phyloP scores from a whole-genome alignment of 2,888 invertebrate genomes.

The Cheilosia soror region DNA sequence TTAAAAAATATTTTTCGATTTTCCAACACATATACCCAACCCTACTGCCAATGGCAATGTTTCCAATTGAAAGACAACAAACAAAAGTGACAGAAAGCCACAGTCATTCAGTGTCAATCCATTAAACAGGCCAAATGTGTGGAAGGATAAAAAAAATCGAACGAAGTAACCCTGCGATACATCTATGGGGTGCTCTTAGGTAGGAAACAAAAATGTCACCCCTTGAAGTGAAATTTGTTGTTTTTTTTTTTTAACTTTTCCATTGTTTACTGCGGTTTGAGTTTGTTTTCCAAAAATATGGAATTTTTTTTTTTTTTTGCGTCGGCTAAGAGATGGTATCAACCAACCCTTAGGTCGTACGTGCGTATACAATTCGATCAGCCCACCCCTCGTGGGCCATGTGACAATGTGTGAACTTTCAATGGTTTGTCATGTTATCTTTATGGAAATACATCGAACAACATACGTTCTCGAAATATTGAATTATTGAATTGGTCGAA shows the following conservation, averaged over 20 bases:
- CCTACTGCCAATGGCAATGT: constrained; percentile 1
- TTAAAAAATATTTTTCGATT: constrained; percentile 57
- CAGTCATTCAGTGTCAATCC: constrained; percentile 73
- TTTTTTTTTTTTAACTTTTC: constrained; percentile 46
- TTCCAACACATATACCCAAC: neutral
- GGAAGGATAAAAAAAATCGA: constrained; percentile 46
- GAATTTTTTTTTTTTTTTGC: constrained; percentile 22
- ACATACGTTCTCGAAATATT: constrained; percentile 67
- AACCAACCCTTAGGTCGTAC: constrained; percentile 67
- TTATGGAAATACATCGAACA: constrained; percentile 63
- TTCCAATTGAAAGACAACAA: constrained; percentile 60
- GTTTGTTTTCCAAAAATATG: constrained; percentile 73
- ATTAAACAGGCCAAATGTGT: constrained; percentile 70
- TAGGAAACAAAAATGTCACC: constrained; percentile 66
- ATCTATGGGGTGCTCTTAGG: constrained; percentile 17
- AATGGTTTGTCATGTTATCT: constrained; percentile 69
- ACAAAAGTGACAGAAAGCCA: constrained; percentile 49
- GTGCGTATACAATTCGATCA: constrained; percentile 74
- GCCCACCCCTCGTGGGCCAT: constrained; percentile 29
- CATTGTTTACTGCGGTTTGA: constrained; percentile 73
- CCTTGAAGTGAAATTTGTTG: constrained; percentile 42
- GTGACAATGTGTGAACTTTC: constrained; percentile 72
- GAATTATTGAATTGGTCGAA: constrained; percentile 65
- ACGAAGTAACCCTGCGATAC: neutral
- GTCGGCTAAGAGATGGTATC: constrained; percentile 19